These are phyloP conservation scores for Leptogaster cylindrica DNA, from an alignment of 2,888 invertebrate genomes.

Conservation along the genomic window DNA sequence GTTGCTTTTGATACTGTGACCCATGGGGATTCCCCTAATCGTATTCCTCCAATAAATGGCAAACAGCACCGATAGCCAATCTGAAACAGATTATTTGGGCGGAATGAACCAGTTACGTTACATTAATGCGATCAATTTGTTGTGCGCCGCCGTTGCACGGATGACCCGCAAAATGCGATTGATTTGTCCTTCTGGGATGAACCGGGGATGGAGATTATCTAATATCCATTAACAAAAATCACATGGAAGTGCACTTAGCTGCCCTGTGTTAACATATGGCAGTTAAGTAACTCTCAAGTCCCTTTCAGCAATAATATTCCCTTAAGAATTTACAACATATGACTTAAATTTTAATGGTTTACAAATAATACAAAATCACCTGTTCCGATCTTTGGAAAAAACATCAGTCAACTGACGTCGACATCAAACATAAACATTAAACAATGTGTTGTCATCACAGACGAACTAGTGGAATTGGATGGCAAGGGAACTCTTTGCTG, in stretches of 20 bases:
- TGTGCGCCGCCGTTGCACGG: constrained; percentile 54
- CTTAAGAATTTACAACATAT: background rate
- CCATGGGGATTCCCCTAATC: constrained; percentile 40
- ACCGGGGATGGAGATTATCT: constrained; percentile 41
- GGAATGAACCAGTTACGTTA: constrained; percentile 59
- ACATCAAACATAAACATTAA: too few relatives aligned
- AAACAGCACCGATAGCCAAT: constrained; percentile 49
- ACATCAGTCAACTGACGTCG: too few relatives aligned
- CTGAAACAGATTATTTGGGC: constrained; percentile 58
- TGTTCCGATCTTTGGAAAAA: too few relatives aligned
- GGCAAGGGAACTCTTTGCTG: too few relatives aligned
- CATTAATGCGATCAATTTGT: constrained; percentile 63
- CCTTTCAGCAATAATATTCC: background rate
- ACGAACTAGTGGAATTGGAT: too few relatives aligned
- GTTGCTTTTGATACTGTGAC: constrained; percentile 47
- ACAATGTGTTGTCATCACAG: too few relatives aligned
- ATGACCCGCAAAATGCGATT: background rate
- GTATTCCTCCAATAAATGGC: constrained; percentile 41
- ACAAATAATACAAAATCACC: too few relatives aligned
- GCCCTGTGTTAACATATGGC: constrained; percentile 37
- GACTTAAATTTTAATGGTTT: too few relatives aligned
- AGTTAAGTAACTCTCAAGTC: background rate
- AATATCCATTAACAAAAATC: constrained; percentile 49
- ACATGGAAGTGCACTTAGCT: constrained; percentile 49
- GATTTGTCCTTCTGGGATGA: constrained; percentile 4